phyloP scores from a whole-genome alignment of 2,113 vertebrate species.

The Gracilinanus agilis region DNA sequence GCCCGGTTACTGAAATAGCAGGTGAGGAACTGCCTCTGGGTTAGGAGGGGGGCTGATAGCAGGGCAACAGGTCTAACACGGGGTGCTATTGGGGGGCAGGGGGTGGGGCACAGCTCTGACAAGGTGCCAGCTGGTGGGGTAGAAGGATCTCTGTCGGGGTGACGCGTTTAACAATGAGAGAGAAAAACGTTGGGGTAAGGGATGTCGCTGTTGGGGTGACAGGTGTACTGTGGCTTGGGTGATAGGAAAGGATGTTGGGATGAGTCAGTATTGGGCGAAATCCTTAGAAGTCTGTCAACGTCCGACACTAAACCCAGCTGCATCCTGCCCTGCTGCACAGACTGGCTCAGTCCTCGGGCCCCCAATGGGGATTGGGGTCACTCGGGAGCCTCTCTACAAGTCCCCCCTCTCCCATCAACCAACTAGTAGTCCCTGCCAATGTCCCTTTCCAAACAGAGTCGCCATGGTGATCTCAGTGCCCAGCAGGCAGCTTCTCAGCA shows the following conservation, averaged over 20 bases:
- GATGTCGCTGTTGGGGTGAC: slow-evolving; percentile 31
- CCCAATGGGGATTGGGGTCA: slow-evolving; percentile 45
- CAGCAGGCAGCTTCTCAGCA: slow-evolving; percentile 73
- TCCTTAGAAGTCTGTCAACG: not conserved
- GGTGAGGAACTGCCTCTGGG: not conserved
- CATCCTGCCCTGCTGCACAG: not conserved
- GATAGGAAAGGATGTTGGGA: not conserved
- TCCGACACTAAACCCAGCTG: not conserved
- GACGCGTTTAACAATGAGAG: not conserved
- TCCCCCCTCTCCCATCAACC: slow-evolving; percentile 65
- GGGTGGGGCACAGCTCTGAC: not conserved
- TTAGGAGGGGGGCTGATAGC: not conserved
- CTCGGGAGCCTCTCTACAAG: slow-evolving; percentile 70
- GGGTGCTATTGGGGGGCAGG: slow-evolving; percentile 35
- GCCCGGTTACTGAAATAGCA: slow-evolving; percentile 47
- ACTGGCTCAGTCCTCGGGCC: slow-evolving; percentile 39
- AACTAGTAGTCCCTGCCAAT: slow-evolving; percentile 75
- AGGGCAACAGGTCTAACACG: not conserved
- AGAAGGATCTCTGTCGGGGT: not conserved
- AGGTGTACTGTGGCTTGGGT: not conserved
- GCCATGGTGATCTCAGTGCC: slow-evolving; percentile 81
- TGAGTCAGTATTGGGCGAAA: slow-evolving; percentile 24
- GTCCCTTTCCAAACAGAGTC: slow-evolving; percentile 81
- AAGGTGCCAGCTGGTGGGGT: slow-evolving; percentile 32
- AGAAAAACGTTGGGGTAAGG: too few relatives aligned